phyloP scores from a whole-genome alignment of 2,113 vertebrate genomes.

The Pachycephala philippinensis region DNA sequence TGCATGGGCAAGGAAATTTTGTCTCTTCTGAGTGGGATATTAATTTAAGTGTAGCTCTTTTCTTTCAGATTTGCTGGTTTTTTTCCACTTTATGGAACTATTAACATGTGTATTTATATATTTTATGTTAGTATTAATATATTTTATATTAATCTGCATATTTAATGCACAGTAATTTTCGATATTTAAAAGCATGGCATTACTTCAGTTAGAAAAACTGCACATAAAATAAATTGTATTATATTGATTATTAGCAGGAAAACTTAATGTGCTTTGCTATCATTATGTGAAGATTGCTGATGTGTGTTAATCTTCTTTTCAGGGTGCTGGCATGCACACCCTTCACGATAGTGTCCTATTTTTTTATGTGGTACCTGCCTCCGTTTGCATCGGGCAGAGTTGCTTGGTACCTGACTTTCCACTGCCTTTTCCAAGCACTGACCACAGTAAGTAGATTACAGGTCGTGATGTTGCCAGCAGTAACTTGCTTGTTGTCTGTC shows the following conservation, averaged over 20 bases:
- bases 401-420: slow-evolving; percentile 88
- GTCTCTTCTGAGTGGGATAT: background rate
- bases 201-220: background rate
- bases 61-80: background rate
- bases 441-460: slow-evolving; percentile 83
- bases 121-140: background rate
- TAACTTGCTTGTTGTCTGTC: background rate
- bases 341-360: slow-evolving; percentile 85
- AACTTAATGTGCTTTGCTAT: background rate
- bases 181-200: background rate
- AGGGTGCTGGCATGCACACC: slow-evolving; percentile 93
- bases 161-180: background rate
- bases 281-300: background rate
- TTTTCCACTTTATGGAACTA: background rate
- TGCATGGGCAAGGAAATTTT: background rate
- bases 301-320: background rate
- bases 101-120: background rate
- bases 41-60: background rate
- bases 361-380: slow-evolving; percentile 94
- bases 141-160: background rate
- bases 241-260: background rate
- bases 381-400: slow-evolving; percentile 79
- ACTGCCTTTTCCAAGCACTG: slow-evolving; percentile 91
- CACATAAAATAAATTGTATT: background rate
- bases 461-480: background rate